phyloP scores from a whole-genome alignment of 2,888 invertebrate genomes.

The Eudasyphora cyanicolor region DNA sequence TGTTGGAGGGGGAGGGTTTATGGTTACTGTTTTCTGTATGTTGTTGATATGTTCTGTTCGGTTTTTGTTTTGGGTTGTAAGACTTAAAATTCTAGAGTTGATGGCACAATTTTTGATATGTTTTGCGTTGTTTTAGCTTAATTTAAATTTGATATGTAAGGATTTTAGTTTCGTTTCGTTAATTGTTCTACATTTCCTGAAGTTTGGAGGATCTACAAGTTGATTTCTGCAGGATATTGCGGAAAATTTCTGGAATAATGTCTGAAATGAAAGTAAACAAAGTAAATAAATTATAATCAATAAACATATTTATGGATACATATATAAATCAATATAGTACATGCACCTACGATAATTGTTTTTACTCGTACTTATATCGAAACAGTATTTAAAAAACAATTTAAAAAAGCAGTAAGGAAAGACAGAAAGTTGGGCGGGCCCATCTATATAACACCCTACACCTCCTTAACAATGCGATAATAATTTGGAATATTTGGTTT shows the following conservation, averaged over 20 bases:
- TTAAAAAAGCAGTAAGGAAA: no score
- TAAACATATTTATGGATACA: no score
- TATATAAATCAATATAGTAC: no score
- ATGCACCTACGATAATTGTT: no score
- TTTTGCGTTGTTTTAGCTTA: conserved; percentile 10
- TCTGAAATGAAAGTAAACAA: neutral
- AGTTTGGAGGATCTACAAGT: neutral
- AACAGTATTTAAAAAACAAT: no score
- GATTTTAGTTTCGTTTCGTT: neutral
- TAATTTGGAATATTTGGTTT: no score
- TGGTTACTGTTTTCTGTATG: conserved; percentile 10
- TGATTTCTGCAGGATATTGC: no score
- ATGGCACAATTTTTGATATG: conserved; percentile 57
- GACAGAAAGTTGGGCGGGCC: no score
- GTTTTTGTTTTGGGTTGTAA: neutral
- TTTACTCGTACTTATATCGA: no score
- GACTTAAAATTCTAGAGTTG: conserved; percentile 48
- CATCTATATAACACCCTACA: no score
- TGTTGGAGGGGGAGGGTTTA: neutral
- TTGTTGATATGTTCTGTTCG: conserved; percentile 56
- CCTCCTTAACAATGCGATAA: no score
- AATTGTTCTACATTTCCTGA: conserved; percentile 17
- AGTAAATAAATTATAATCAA: neutral
- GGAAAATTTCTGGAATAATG: neutral
- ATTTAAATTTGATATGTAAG: conserved; percentile 8